These are phyloP conservation scores for Eucidaris tribuloides DNA, from an alignment of 35 echinoderm and acorn worm genomes.

Conservation along the genomic window DNA sequence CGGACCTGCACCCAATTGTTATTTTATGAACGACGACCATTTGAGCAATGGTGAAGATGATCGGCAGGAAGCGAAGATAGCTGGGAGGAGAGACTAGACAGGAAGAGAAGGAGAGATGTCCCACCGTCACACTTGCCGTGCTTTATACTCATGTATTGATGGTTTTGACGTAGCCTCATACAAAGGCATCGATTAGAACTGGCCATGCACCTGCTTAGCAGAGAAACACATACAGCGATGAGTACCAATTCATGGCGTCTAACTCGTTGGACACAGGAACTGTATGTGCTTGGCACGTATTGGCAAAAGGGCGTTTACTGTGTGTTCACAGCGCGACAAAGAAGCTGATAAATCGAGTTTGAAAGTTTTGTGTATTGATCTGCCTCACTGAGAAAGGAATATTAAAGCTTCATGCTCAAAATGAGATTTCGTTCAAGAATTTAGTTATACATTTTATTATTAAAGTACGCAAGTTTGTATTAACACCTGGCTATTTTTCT, in stretches of 20 bases:
- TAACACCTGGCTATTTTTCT: too few relatives aligned
- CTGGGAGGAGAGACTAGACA: constrained; percentile 9
- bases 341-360: neutral
- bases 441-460: too few relatives aligned
- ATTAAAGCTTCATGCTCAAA: too few relatives aligned
- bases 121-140: constrained; percentile 85
- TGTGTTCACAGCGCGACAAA: neutral
- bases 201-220: constrained; percentile 95
- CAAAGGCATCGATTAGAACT: constrained; percentile 99
- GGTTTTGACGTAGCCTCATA: constrained; percentile 92
- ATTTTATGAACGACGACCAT: too few relatives aligned
- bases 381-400: neutral
- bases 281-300: neutral
- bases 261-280: neutral
- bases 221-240: neutral
- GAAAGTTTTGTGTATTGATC: neutral
- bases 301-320: neutral
- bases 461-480: too few relatives aligned
- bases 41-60: too few relatives aligned
- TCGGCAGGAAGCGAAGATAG: too few relatives aligned
- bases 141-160: constrained; percentile 87
- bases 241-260: neutral
- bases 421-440: too few relatives aligned
- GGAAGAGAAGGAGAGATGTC: constrained; percentile 17
- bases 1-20: too few relatives aligned